Base-by-base conservation (phyloP, 2,797 vertebrate genomes). In the Coccyzus lansbergi region DNA sequence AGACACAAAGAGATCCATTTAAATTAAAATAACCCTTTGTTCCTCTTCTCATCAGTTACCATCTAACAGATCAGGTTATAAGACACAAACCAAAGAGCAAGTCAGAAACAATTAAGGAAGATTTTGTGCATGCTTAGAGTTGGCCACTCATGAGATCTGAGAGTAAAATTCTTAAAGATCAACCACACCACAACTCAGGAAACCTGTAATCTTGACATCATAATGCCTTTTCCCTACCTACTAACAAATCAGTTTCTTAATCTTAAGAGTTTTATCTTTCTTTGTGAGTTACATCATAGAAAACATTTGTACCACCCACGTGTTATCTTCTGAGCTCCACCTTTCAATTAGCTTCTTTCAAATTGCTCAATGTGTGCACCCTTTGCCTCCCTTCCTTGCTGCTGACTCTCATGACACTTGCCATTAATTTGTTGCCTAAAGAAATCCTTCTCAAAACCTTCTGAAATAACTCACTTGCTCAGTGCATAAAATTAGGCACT, bases 351-450 rank as follows among this genome's bases (percentile, higher is more conserved):
- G 26, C 52, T 91, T 62, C 52, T 80, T 94, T 83, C 55, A 52
- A 38, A 51, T 40, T 49, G 59, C 53, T 96, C 80, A 84, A 11
- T 92, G 70, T 92, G 67, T 92, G 79, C 85, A 81, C 48, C 4
- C 0, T 60, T 82, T 85, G 68, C 18, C 31, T 91, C 83, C 86
- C 76, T 51, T 92, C 59, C 67, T 92, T 81, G 58, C 56, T 90
- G 81, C 84, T 86, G 83, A 87, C 38, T 94, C 71, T 92, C 36
- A 49, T 53, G 83, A 80, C 76, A 83, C 62, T 90, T 86, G 74
- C 67, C 77, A 85, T 94, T 93, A 94, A 94, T 96, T 88, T 95
- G 33, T 80, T 74, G 83, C 92, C 94, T 85, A 71, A 89, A 94
- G 87, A 96, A 95, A 95, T 88, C 16, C 63, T 78, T 87, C 82